Conservation (phyloP, 2,113 vertebrate species). For the Sinocyclocheilus anophthalmus region DNA sequence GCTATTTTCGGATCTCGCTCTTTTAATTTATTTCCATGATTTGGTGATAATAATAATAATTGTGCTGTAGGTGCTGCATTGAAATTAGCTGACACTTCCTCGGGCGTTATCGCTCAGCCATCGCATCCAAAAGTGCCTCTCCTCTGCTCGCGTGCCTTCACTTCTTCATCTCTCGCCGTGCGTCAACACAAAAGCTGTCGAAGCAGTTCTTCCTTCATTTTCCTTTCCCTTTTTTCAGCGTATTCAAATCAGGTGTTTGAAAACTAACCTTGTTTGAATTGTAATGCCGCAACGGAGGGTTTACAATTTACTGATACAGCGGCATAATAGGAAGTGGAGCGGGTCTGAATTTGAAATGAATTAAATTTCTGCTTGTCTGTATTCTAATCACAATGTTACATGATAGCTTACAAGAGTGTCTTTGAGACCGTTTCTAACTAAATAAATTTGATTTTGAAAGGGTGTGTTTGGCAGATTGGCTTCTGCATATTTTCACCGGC, state of each 20-base stretch:
- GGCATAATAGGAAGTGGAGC: slow-evolving; percentile 65
- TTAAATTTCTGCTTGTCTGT: slow-evolving; percentile 74
- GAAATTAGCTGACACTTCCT: slow-evolving; percentile 83
- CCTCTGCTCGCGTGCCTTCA: slow-evolving; percentile 35
- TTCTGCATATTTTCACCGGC: slow-evolving; percentile 62
- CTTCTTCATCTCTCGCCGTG: slow-evolving; percentile 51
- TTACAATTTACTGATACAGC: slow-evolving; percentile 81
- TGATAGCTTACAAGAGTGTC: slow-evolving; percentile 81
- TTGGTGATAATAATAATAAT: slow-evolving; percentile 83
- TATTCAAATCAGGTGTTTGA: slow-evolving; percentile 85
- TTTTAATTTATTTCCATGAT: slow-evolving; percentile 85
- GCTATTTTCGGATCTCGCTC: slow-evolving; percentile 80
- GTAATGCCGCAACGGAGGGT: slow-evolving; percentile 74
- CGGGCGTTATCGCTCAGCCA: slow-evolving; percentile 72
- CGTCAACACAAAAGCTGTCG: slow-evolving; percentile 70
- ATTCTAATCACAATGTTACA: slow-evolving; percentile 80
- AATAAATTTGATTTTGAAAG: slow-evolving; percentile 83
- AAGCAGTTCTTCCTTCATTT: slow-evolving; percentile 61
- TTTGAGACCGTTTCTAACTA: slow-evolving; percentile 78
- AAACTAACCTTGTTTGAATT: slow-evolving; percentile 85
- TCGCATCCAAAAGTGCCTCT: slow-evolving; percentile 69
- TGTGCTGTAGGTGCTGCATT: slow-evolving; percentile 83
- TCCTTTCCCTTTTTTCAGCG: slow-evolving; percentile 74
- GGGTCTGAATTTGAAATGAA: slow-evolving; percentile 75
- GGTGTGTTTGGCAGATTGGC: slow-evolving; percentile 77